Evolutionary conservation across 1,140 invertebrate genomes (phyloP).

Genomic region (Drosophila athabasca): DNA sequence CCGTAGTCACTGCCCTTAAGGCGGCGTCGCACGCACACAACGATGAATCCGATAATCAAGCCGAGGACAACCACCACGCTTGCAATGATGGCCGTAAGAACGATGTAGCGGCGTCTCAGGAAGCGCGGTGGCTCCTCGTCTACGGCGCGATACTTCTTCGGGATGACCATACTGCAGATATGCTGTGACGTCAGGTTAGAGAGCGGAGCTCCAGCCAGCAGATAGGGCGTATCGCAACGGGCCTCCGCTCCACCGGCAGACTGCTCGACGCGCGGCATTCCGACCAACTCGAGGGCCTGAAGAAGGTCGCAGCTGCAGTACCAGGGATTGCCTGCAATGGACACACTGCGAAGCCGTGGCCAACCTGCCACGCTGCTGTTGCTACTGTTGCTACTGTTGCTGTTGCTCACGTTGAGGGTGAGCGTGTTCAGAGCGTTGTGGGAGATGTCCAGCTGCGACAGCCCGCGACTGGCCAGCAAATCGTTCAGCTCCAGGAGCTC

Average conservation of each 20-base stretch:
- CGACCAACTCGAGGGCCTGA: constrained; percentile 52
- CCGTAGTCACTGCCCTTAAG: constrained; percentile 78
- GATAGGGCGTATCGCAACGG: constrained; percentile 73
- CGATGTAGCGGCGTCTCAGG: constrained; percentile 72
- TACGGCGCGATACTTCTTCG: constrained; percentile 66
- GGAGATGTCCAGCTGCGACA: constrained; percentile 74
- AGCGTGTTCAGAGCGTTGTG: constrained; percentile 85
- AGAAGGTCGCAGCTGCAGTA: constrained; percentile 85
- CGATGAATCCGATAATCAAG: constrained; percentile 73
- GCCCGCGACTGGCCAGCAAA: constrained; percentile 47
- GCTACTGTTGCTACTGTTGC: neutral
- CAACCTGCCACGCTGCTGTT: constrained; percentile 30
- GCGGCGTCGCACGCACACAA: constrained; percentile 70
- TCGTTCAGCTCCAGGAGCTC: constrained; percentile 58
- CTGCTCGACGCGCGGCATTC: constrained; percentile 28
- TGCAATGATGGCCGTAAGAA: constrained; percentile 74
- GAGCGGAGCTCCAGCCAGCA: constrained; percentile 61
- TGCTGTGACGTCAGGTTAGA: constrained; percentile 64
- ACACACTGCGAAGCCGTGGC: constrained; percentile 83
- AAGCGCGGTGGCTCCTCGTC: constrained; percentile 79
- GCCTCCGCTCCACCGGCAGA: constrained; percentile 25
- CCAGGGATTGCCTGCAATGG: constrained; percentile 86
- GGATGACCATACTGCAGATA: constrained; percentile 72
- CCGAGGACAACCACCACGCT: constrained; percentile 73
- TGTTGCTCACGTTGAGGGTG: constrained; percentile 33